A percentile compares a stretch with the other conserved stretches of the same genome.
Evolutionary conservation across 2,888 invertebrate genomes (phyloP).

Genomic region (Lepidocyrtinus sp.): DNA sequence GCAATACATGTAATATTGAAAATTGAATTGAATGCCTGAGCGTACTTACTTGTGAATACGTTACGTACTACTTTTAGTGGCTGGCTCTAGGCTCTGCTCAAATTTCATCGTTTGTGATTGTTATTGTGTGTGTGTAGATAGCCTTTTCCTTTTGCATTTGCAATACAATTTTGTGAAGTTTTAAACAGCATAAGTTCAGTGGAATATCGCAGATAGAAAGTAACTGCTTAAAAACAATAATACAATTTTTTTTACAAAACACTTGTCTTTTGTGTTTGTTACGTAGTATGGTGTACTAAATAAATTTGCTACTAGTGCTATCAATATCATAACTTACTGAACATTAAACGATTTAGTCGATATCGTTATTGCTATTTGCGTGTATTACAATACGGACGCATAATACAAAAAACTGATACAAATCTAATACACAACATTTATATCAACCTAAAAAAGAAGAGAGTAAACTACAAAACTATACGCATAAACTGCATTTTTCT

Average conservation of each 20-base stretch:
- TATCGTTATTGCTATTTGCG: conserved; percentile 2
- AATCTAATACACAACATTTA: background rate
- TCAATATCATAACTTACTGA: conserved; percentile 2
- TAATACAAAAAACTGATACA: conserved; percentile 4
- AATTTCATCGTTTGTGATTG: too few species aligned
- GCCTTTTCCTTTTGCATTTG: too few species aligned
- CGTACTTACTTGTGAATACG: too few species aligned
- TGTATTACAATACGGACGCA: background rate
- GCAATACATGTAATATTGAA: too few species aligned
- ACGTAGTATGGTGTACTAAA: conserved; percentile 2
- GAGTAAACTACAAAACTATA: conserved; percentile 10
- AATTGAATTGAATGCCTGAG: too few species aligned
- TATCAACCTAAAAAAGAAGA: background rate
- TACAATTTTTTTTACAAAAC: conserved; percentile 16
- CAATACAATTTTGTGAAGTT: background rate
- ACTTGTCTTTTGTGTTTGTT: conserved; percentile 12
- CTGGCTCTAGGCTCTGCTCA: too few species aligned
- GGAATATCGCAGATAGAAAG: conserved; percentile 16
- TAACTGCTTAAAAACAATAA: conserved; percentile 32
- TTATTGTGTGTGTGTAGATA: too few species aligned
- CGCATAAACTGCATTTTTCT: conserved; percentile 5
- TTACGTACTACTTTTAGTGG: too few species aligned
- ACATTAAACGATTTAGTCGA: conserved; percentile 10
- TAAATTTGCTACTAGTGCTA: conserved; percentile 11
- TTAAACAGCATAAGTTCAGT: too few species aligned